Base-by-base conservation (phyloP, 1,140 invertebrate species). In the Drosophila rufa region DNA sequence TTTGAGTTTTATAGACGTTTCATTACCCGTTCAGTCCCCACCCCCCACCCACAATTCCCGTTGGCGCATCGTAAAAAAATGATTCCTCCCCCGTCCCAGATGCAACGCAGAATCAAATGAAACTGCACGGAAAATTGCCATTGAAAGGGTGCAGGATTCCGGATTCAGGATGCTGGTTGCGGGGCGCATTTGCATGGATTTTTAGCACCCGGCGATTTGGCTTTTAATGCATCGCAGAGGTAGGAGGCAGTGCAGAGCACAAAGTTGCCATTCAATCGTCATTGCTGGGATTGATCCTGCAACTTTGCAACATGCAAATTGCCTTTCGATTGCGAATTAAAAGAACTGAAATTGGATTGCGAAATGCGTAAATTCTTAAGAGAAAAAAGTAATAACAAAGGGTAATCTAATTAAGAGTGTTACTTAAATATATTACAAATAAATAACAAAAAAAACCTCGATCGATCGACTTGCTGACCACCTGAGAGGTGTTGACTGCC, bases 1-100 rank as follows among this genome's bases (percentile, higher is more conserved):
- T 79, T 84, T 82, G 82, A 79, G 83, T 86, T 86, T 86, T 86
- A 86, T 86, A 76, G 82, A 86, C 82, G 82, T 86, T 86, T 86
- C 82, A 86, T 86, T 82, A 82, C 70, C 82, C 75, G 82, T 60
- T 59, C 82, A 80, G 78, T 51, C 50, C 46, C 67, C 38, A 74
- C 51, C 50, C 46, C 67, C 38, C 64, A 33, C 60, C 80, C 69
- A 65, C 74, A 68, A 77, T 67, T 74, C 56, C 64, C 64, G 59
- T 78, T 78, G 73, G 62, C 48, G 81, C 56, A 84, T 79, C 79
- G 65, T 75, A 81, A 79, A 86, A 69, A 80, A 68, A 60, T 45
- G 40, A 46, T 56, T 69, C 56, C 55, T 30, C 33, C 64, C 50
- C 43, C 50, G 40, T 19, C 64, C 50, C 43, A 56, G 40, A 19